Base-by-base conservation (phyloP, 1,140 invertebrate genomes). In the Paraescarpia echinospica region DNA sequence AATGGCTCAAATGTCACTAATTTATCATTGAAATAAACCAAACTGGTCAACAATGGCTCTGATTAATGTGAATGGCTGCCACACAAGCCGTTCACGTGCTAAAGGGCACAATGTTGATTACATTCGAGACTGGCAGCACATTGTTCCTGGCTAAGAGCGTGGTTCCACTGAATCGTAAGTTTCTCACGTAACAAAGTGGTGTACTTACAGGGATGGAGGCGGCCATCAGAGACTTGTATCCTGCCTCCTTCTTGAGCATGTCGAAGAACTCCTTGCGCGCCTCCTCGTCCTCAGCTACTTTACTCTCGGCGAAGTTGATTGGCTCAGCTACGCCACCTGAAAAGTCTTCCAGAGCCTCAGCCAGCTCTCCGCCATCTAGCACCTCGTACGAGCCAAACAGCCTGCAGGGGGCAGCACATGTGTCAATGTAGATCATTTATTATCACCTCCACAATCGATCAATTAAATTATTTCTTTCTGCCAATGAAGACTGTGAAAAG, bases 341-440 rank as follows among this genome's bases (percentile, higher is more conserved):
- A 92, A 97, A 97, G 94, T 97, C 97, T 93, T 97, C 97, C n/a
- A 97, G 95, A 12, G 97, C 97, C 94, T 97, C 97, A 51, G 96
- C 96, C 77, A 97, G 94, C 91, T 97, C 97, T 5, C 97, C 97
- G 8, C 97, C 97, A 94, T 97, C 97, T 34, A 97, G 94, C 48
- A 96, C 96, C 95, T 97, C 97, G 95, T 97, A 97, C 90, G 95
- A 96, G 6, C 97, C 97, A 95, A 97, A 96, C 35, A 97, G 93
- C 93, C 96, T 97, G 91, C 22, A 77, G 59, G 59, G 59, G 59
- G 59, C 59, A 77, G 59, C 59, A 77, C 41, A 41, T 41, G 41
- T 41, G 41, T 41, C 4, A 77, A 77, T 77, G 22, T 12, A 12
- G 2, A 77, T 27, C 22, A 77, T 27, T 77, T 77, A 77, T 22